Evolutionary conservation across 1,140 invertebrate genomes (phyloP).

Genomic region (Drosophila seguyi): DNA sequence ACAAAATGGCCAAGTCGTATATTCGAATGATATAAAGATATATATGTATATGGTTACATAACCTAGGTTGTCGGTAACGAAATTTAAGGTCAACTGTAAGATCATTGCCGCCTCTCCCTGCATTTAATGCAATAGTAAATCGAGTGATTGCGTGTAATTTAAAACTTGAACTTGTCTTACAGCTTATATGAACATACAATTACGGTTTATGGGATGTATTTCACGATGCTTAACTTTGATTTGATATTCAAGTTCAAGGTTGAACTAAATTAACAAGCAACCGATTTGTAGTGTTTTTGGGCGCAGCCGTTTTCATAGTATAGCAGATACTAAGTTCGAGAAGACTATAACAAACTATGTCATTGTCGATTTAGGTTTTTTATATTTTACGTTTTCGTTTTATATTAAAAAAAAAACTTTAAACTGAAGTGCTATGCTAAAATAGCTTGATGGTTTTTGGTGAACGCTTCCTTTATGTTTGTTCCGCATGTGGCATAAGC

Average conservation of each 20-base stretch:
- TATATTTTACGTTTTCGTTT: conserved; percentile 5
- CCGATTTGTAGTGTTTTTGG: conserved; percentile 12
- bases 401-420: conserved; percentile 18
- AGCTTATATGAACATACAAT: conserved; percentile 7
- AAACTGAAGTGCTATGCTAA: conserved; percentile 73
- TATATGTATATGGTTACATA: conserved; percentile 1
- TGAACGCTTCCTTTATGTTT: conserved; percentile 22
- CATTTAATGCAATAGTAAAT: not conserved
- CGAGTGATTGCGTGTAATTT: conserved; percentile 12
- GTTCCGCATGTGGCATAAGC: conserved; percentile 40
- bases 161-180: conserved; percentile 24
- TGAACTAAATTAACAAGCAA: conserved; percentile 11
- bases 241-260: conserved; percentile 64
- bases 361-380: conserved; percentile 46
- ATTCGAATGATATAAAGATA: not conserved
- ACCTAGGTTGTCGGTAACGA: conserved; percentile 4
- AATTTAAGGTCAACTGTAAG: conserved; percentile 1
- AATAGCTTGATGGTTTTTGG: conserved; percentile 32
- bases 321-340: conserved; percentile 34
- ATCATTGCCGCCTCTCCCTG: conserved; percentile 6
- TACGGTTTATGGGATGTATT: conserved; percentile 26
- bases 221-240: conserved; percentile 2
- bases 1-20: too few relatives aligned
- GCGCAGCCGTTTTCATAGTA: conserved; percentile 7
- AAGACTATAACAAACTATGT: conserved; percentile 60